These are phyloP conservation scores for Microcebus lehilahytsara DNA, from an alignment of 2,113 vertebrate genomes.

Conservation along the genomic window DNA sequence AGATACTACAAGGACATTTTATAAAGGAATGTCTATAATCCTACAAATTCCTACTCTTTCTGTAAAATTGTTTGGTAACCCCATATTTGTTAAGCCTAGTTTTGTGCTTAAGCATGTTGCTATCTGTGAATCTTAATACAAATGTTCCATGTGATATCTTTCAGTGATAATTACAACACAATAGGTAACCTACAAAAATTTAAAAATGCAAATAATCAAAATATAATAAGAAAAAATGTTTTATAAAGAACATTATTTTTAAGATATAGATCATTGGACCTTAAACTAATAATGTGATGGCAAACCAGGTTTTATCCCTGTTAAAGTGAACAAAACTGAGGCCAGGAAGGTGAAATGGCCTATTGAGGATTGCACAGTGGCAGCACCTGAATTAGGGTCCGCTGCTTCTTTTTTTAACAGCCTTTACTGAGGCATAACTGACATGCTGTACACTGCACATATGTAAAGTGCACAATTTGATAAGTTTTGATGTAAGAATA, in stretches of 20 bases:
- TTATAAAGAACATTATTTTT: not conserved
- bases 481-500: not conserved
- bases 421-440: not conserved
- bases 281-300: not conserved
- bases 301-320: not conserved
- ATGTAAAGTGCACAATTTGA: not conserved
- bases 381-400: not conserved
- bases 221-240: not conserved
- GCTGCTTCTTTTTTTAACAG: not conserved
- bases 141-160: not conserved
- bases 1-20: not conserved
- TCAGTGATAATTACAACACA: not conserved
- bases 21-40: not conserved
- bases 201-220: not conserved
- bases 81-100: not conserved
- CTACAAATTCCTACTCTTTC: not conserved
- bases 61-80: not conserved
- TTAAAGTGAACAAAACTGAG: not conserved
- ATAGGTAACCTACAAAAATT: not conserved
- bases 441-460: not conserved
- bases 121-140: not conserved
- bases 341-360: not conserved
- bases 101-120: not conserved
- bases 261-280: not conserved
- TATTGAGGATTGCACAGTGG: not conserved